phyloP scores from a whole-genome alignment of 2,113 vertebrate genomes.

The Nycticorax nycticorax region DNA sequence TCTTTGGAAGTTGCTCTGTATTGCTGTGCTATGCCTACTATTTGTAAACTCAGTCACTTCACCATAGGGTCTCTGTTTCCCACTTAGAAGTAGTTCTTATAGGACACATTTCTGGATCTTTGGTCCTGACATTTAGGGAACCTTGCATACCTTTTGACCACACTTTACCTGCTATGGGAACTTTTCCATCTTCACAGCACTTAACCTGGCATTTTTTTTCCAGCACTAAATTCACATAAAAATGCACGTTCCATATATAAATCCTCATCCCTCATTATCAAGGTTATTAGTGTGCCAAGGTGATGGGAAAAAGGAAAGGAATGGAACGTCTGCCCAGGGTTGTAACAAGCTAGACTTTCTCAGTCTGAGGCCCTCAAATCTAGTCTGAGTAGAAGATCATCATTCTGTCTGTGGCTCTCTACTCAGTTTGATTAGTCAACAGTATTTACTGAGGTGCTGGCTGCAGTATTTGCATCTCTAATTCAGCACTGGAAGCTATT shows the following conservation, averaged over 20 bases:
- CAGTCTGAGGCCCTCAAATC: neutral
- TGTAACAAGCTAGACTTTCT: neutral
- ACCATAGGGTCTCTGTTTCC: neutral
- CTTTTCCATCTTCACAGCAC: neutral
- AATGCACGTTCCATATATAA: neutral
- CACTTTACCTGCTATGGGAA: neutral
- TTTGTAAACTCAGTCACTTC: neutral
- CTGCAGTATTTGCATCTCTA: neutral
- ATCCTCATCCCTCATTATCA: neutral
- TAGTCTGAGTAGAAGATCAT: neutral
- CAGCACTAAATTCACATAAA: neutral
- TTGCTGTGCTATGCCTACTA: constrained; percentile 2
- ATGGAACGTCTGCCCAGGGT: neutral
- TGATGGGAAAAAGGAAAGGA: neutral
- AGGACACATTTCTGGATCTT: neutral
- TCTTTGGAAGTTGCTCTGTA: neutral
- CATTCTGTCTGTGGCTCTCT: neutral
- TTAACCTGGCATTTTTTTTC: neutral
- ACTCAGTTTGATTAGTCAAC: neutral
- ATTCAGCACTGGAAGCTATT: neutral
- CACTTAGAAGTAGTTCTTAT: neutral
- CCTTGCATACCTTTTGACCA: neutral
- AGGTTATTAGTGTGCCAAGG: neutral
- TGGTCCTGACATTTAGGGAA: neutral
- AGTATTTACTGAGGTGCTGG: neutral